These are phyloP conservation scores for Atlantisia rogersi DNA, from an alignment of 2,113 vertebrate species.

Conservation along the genomic window DNA sequence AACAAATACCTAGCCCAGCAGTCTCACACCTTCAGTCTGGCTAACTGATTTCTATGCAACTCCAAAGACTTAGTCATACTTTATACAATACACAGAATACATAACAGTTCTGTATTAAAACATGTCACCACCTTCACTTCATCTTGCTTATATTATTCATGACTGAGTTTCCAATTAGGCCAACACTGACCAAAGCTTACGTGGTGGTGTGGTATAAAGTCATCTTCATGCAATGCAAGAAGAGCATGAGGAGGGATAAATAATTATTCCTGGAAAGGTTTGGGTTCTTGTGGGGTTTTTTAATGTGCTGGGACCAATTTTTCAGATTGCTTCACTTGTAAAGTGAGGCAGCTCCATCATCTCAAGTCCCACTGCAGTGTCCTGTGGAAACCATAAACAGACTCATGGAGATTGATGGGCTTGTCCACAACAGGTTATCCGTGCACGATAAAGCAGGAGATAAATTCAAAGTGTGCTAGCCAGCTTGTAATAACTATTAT, in stretches of 20 bases:
- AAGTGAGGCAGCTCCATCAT: not conserved
- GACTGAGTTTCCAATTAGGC: not conserved
- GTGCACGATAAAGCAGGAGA: not conserved
- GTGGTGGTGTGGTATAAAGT: not conserved
- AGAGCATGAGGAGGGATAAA: not conserved
- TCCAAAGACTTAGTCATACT: not conserved
- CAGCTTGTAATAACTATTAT: not conserved
- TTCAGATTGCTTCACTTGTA: not conserved
- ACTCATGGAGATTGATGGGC: not conserved
- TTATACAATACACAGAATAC: not conserved
- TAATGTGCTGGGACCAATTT: not conserved
- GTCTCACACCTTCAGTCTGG: not conserved
- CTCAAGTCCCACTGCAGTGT: not conserved
- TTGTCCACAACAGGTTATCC: not conserved
- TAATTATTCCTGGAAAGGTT: not conserved
- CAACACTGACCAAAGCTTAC: not conserved
- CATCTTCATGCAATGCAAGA: not conserved
- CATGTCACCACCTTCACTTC: not conserved
- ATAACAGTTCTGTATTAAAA: not conserved
- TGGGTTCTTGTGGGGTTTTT: not conserved
- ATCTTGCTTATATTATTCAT: not conserved
- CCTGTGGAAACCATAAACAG: not conserved
- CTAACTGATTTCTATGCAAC: not conserved
- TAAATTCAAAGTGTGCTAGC: not conserved
- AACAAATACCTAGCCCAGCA: not conserved